These are phyloP conservation scores for Brachionus koreanus DNA, from an alignment of 1,140 invertebrate genomes.

Conservation along the genomic window DNA sequence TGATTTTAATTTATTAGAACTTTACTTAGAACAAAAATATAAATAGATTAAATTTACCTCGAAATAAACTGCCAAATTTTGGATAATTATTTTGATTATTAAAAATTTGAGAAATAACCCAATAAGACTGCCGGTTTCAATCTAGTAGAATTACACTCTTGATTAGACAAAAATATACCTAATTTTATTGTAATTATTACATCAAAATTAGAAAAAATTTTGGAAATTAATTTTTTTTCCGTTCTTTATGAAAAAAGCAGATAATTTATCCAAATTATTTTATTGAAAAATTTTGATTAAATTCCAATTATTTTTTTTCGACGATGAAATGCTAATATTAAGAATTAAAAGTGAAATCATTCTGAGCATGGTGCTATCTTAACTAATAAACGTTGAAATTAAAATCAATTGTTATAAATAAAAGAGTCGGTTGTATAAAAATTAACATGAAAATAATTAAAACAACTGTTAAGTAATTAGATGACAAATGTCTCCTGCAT, in stretches of 20 bases:
- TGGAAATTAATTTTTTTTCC: too few relatives aligned
- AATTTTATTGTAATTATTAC: too few relatives aligned
- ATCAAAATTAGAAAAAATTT: too few relatives aligned
- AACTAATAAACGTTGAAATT: too few relatives aligned
- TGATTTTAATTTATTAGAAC: background rate
- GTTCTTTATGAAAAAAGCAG: background rate
- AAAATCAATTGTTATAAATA: too few relatives aligned
- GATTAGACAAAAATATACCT: background rate
- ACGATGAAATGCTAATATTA: background rate
- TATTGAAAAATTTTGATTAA: background rate
- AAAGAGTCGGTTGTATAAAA: too few relatives aligned
- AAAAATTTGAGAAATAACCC: background rate
- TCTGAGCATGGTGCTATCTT: too few relatives aligned
- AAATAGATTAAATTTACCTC: background rate
- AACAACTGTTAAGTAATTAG: too few relatives aligned
- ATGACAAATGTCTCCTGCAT: too few relatives aligned
- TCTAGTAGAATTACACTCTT: background rate
- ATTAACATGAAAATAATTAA: too few relatives aligned
- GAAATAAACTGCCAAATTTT: background rate
- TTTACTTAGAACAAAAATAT: background rate
- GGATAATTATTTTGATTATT: background rate
- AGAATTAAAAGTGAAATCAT: too few relatives aligned
- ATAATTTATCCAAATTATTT: background rate
- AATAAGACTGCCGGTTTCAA: background rate
- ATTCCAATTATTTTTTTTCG: background rate